Base-by-base conservation (phyloP, 2,113 vertebrate genomes). In the Laterallus jamaicensis region DNA sequence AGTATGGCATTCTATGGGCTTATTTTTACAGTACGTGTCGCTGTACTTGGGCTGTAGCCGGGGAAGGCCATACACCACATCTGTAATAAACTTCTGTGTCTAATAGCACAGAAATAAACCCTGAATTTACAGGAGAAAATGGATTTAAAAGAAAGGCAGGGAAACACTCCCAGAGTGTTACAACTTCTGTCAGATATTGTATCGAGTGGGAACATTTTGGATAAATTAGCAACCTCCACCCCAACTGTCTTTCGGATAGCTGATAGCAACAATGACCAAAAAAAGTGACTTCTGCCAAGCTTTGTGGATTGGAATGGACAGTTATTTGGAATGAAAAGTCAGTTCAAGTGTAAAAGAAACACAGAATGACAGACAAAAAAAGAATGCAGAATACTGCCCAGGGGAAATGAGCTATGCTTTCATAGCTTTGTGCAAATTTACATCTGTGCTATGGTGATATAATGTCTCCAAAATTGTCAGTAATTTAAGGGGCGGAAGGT, bases 301-400 rank as follows among this genome's bases (percentile, higher is more conserved):
- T 84, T 77, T 93, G 73, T 81, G 91, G 52, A 90, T 78, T 93
- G 73, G 82, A 94, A 68, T 28, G 31, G 79, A 92, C 82, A 90
- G 80, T 60, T 75, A 74, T 59, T 93, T 88, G 92, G 90, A 88
- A 84, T 68, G 47, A 75, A 83, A 86, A 93, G 50, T 59, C 20
- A 2, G 85, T 32, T 54, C 4, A 16, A 93, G 50, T 13, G 29
- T 78, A 93, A 86, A 32, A 94, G 82, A 78, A 95, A 95, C 42
- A 81, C 10, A 39, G 82, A 92, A 94, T 96, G 94, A 96, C 95
- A 86, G 93, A 93, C 71, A 85, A 89, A 96, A 95, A 92, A 92
- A 96, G 90, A 96, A 97, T 91, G 94, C 79, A 95, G 79, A 90
- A 86, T 52, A 50, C 26, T 70, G 88, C 92, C 94, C 52, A 11